phyloP scores from a whole-genome alignment of 2,113 vertebrate species.

The Cyanocitta stelleri region DNA sequence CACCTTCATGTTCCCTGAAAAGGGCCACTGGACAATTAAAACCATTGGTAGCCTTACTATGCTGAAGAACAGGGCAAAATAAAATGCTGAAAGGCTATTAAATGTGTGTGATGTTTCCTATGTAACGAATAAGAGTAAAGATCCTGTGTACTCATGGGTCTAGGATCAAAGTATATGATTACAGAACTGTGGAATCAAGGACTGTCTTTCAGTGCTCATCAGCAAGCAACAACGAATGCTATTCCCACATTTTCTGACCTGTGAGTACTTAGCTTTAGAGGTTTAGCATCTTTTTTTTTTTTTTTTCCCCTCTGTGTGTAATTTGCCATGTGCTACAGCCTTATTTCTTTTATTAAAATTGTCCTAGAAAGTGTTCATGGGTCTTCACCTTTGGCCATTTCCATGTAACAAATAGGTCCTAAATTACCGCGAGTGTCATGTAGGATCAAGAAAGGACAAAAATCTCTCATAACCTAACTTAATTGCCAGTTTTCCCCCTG shows the following conservation, averaged over 20 bases:
- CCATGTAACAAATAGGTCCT: neutral
- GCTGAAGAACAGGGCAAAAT: neutral
- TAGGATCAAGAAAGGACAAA: neutral
- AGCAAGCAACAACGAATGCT: neutral
- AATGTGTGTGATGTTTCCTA: neutral
- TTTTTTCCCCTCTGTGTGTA: neutral
- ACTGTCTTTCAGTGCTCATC: neutral
- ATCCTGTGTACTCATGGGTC: neutral
- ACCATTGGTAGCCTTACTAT: neutral
- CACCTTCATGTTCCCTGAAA: neutral
- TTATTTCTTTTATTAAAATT: neutral
- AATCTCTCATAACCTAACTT: neutral
- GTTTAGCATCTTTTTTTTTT: neutral
- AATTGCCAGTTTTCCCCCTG: neutral
- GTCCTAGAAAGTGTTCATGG: neutral
- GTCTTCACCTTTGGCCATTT: neutral
- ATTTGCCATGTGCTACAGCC: neutral
- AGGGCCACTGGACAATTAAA: neutral
- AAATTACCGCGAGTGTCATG: neutral
- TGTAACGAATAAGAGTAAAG: neutral
- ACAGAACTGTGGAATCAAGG: neutral
- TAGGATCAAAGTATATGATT: neutral
- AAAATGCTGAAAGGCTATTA: neutral
- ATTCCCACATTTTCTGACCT: neutral
- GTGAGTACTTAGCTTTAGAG: neutral